phyloP scores from a whole-genome alignment of 2,113 vertebrate species.

The Eulemur macaco region DNA sequence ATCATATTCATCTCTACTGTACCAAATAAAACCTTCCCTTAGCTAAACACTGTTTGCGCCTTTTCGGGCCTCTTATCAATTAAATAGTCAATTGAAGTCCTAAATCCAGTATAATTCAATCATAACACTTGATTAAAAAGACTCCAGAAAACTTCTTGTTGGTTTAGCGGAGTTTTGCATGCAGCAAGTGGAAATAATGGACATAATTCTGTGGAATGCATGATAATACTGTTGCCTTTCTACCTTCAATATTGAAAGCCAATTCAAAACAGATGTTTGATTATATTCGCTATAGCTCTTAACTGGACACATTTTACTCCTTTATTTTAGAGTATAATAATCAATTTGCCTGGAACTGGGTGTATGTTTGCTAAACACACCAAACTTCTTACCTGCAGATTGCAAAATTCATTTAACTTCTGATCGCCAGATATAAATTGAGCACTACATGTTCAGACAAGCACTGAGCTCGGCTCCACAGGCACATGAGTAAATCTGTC shows the following conservation, averaged over 20 bases:
- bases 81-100: background rate
- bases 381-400: background rate
- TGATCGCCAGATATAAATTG: background rate
- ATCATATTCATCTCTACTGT: slow-evolving; percentile 9
- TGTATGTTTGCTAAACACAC: background rate
- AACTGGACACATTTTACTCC: background rate
- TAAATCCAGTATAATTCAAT: slow-evolving; percentile 39
- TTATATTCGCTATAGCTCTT: background rate
- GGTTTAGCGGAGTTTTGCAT: background rate
- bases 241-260: background rate
- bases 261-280: background rate
- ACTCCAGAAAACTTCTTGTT: background rate
- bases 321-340: background rate
- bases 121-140: slow-evolving; percentile 46
- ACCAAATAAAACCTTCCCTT: background rate
- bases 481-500: background rate
- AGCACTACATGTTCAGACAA: background rate
- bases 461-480: background rate
- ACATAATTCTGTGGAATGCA: background rate
- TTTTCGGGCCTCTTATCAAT: slow-evolving; percentile 45
- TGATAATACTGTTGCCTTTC: background rate
- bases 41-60: background rate
- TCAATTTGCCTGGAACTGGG: background rate
- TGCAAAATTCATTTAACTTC: background rate
- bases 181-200: background rate